Conservation (phyloP, 2,113 vertebrate genomes). For the Dolichallabes microphthalmus region DNA sequence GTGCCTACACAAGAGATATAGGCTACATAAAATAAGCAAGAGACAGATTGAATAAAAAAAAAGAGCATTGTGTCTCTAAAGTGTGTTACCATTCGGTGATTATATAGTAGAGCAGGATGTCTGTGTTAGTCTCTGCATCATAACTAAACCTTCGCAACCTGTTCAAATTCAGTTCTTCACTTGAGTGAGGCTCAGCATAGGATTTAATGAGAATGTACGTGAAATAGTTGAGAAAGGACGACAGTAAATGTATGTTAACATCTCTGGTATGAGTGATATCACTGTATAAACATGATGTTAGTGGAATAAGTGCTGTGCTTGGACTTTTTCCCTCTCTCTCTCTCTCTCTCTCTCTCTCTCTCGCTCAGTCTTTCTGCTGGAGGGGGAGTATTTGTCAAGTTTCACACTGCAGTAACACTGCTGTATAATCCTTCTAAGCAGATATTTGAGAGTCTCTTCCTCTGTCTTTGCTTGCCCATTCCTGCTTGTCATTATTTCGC, state of each 20-base stretch:
- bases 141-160: background rate
- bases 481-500: slow-evolving; percentile 14
- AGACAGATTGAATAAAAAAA: background rate
- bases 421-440: slow-evolving; percentile 13
- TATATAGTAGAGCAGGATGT: background rate
- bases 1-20: background rate
- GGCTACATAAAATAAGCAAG: background rate
- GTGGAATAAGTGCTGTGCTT: slow-evolving; percentile 40
- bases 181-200: background rate
- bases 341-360: slow-evolving; percentile 28
- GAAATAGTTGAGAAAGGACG: slow-evolving; percentile 18
- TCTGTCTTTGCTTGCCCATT: slow-evolving; percentile 3
- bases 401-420: slow-evolving; percentile 29
- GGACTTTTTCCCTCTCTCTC: slow-evolving; percentile 17
- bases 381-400: slow-evolving; percentile 37
- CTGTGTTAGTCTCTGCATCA: background rate
- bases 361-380: slow-evolving; percentile 9
- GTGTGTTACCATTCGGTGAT: background rate
- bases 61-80: background rate
- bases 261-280: slow-evolving; percentile 56
- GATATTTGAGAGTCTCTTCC: slow-evolving; percentile 4
- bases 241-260: slow-evolving; percentile 41
- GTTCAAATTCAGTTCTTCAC: background rate
- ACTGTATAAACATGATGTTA: slow-evolving; percentile 50
- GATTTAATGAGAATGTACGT: slow-evolving; percentile 8